Evolutionary conservation across 1,140 invertebrate species (phyloP).

Genomic region (Scaptomyza hsui): DNA sequence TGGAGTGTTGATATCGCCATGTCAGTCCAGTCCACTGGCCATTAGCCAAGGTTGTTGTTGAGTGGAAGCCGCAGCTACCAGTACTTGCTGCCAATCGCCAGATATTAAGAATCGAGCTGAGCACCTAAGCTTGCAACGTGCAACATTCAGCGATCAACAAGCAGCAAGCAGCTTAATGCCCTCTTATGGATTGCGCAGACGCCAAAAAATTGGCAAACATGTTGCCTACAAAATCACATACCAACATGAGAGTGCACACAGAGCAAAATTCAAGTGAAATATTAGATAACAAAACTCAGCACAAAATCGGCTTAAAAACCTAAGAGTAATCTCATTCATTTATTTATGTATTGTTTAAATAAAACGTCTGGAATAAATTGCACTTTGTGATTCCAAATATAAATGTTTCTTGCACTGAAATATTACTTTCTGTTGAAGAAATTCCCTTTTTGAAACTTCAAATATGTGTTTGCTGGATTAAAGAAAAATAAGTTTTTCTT

Average conservation of each 20-base stretch:
- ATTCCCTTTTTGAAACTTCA: too few species aligned
- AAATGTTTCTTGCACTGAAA: too few species aligned
- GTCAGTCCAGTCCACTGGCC: slow-evolving; percentile 72
- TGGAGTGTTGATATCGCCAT: slow-evolving; percentile 66
- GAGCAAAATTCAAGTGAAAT: too few species aligned
- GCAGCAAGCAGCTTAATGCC: slow-evolving; percentile 60
- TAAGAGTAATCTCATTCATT: too few species aligned
- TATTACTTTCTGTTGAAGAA: too few species aligned
- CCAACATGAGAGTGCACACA: not conserved
- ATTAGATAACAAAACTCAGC: too few species aligned
- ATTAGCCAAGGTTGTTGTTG: slow-evolving; percentile 74
- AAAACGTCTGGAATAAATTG: too few species aligned
- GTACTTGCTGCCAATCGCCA: slow-evolving; percentile 63
- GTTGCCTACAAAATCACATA: slow-evolving; percentile 56
- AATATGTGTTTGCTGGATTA: too few species aligned
- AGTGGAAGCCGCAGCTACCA: slow-evolving; percentile 47
- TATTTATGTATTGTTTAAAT: too few species aligned
- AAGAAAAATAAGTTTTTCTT: too few species aligned
- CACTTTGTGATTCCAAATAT: too few species aligned
- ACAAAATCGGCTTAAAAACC: too few species aligned
- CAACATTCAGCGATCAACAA: slow-evolving; percentile 32
- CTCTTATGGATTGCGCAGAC: slow-evolving; percentile 77
- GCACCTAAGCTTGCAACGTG: slow-evolving; percentile 5
- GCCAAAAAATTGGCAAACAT: slow-evolving; percentile 75
- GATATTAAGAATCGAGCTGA: slow-evolving; percentile 45